Evolutionary conservation across 2,113 vertebrate genomes (phyloP).

Genomic region (Brachyhypopomus gauderio): DNA sequence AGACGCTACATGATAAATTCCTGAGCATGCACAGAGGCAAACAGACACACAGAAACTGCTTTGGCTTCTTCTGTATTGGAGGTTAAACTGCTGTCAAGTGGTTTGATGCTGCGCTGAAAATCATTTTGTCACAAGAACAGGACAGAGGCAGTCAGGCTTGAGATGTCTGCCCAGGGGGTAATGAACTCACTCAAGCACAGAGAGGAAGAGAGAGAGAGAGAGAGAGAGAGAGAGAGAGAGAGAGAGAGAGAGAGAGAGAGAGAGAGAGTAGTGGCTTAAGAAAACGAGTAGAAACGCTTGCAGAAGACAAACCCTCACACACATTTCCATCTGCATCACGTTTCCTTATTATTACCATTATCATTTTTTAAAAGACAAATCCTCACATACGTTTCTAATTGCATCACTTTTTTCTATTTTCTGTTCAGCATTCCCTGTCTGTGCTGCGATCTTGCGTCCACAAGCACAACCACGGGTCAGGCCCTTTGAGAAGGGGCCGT

Average conservation of each 20-base stretch:
- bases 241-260: slow-evolving; percentile 9
- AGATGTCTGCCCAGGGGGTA: slow-evolving; percentile 52
- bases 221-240: slow-evolving; percentile 8
- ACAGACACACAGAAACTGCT: slow-evolving; percentile 31
- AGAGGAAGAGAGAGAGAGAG: slow-evolving; percentile 33
- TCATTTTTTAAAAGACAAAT: too few relatives aligned
- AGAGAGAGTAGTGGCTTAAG: neutral
- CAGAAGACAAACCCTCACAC: too few relatives aligned
- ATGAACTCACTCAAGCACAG: slow-evolving; percentile 54
- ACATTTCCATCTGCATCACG: too few relatives aligned
- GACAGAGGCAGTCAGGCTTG: slow-evolving; percentile 54
- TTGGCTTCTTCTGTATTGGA: slow-evolving; percentile 33
- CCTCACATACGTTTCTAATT: too few relatives aligned
- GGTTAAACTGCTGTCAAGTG: slow-evolving; percentile 59
- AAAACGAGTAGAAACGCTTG: neutral
- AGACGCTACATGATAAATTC: slow-evolving; percentile 11
- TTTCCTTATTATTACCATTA: too few relatives aligned
- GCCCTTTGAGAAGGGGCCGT: neutral
- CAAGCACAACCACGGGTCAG: neutral
- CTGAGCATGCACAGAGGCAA: slow-evolving; percentile 20
- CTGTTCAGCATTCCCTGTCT: neutral
- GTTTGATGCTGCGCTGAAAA: slow-evolving; percentile 56
- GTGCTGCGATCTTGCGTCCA: neutral
- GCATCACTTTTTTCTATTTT: neutral
- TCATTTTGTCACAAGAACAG: slow-evolving; percentile 59